These are phyloP conservation scores for Myxocyprinus asiaticus DNA, from an alignment of 2,113 vertebrate genomes.

Conservation along the genomic window DNA sequence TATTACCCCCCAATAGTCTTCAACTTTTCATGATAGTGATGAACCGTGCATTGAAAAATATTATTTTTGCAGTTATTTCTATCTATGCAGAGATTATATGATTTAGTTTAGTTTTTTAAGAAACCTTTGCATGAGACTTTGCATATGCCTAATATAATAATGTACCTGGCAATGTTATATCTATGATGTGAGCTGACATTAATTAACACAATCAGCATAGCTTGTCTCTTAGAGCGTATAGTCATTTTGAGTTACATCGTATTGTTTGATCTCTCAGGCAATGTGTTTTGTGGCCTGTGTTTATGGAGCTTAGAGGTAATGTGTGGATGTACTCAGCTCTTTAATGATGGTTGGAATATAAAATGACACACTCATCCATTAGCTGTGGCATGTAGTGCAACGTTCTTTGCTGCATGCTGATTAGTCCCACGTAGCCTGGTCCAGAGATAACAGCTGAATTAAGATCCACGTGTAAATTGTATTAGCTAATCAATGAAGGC, in stretches of 20 bases:
- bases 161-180: background rate
- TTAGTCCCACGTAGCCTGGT: conserved; percentile 43
- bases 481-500: conserved; percentile 60
- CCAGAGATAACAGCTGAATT: conserved; percentile 49
- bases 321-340: conserved; percentile 42
- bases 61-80: background rate
- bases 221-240: background rate
- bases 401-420: conserved; percentile 46
- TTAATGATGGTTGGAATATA: conserved; percentile 57
- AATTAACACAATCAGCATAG: conserved; percentile 31
- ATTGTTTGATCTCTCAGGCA: conserved; percentile 2
- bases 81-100: background rate
- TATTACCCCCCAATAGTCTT: background rate
- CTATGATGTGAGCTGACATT: conserved; percentile 14
- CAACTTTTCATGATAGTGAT: background rate
- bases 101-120: background rate
- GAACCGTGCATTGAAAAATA: background rate
- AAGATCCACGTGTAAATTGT: conserved; percentile 53
- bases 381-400: conserved; percentile 33
- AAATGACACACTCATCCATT: conserved; percentile 59
- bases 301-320: conserved; percentile 48
- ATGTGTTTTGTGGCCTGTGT: conserved; percentile 38
- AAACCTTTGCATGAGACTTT: conserved; percentile 3
- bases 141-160: conserved; percentile 6
- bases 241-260: conserved; percentile 15